phyloP scores from a whole-genome alignment of 2,888 invertebrate species.

The Apocheima hispidaria region DNA sequence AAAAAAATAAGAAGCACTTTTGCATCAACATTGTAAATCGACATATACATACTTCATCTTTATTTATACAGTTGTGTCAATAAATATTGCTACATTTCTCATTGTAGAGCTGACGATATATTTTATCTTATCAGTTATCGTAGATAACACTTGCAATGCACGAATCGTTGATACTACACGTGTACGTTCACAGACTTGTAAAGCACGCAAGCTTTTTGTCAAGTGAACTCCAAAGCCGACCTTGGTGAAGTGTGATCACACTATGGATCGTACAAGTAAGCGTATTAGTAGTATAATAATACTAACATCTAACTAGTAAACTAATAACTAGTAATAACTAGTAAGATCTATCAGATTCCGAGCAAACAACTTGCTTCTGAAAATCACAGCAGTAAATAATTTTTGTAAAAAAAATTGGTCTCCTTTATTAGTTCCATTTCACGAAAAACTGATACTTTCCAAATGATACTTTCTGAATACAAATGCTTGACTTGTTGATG shows the following conservation, averaged over 20 bases:
- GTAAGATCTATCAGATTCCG: no score
- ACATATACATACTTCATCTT: background rate
- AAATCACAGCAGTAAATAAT: no score
- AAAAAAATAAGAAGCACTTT: background rate
- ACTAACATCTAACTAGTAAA: no score
- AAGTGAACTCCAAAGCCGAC: background rate
- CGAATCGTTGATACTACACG: slow-evolving; percentile 8
- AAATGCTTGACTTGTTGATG: no score
- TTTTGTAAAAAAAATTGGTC: no score
- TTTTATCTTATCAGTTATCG: slow-evolving; percentile 9
- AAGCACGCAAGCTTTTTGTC: background rate
- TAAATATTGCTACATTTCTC: slow-evolving; percentile 10
- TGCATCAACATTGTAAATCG: slow-evolving; percentile 5
- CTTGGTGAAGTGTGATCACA: background rate
- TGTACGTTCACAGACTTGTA: slow-evolving; percentile 8
- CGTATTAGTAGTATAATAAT: no score
- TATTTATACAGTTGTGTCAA: slow-evolving; percentile 19
- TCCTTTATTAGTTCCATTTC: no score
- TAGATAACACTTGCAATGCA: slow-evolving; percentile 2
- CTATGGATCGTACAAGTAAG: no score
- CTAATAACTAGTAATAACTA: no score
- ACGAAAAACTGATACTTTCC: no score
- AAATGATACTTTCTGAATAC: no score
- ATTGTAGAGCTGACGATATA: slow-evolving; percentile 5
- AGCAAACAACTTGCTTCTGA: no score